These are phyloP conservation scores for Drosophila bocki DNA, from an alignment of 1,140 invertebrate species.

Conservation along the genomic window DNA sequence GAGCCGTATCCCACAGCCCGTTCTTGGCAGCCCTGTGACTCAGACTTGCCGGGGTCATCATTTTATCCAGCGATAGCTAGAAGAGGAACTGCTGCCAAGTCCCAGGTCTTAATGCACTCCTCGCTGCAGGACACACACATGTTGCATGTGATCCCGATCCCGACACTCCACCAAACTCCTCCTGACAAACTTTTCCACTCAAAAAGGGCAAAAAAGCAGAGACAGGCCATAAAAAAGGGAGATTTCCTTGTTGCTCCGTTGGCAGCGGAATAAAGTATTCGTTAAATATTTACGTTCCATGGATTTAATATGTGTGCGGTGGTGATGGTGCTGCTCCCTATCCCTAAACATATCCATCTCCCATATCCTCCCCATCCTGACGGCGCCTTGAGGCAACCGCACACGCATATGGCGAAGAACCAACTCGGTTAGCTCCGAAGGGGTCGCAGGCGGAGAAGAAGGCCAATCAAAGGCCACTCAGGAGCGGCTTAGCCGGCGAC, in stretches of 20 bases:
- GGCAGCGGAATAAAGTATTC: slow-evolving; percentile 70
- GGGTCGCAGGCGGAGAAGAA: neutral
- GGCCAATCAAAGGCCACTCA: slow-evolving; percentile 62
- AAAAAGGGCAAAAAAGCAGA: slow-evolving; percentile 10
- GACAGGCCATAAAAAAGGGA: slow-evolving; percentile 54
- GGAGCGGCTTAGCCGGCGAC: slow-evolving; percentile 52
- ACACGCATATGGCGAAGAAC: slow-evolving; percentile 32
- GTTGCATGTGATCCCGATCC: slow-evolving; percentile 53
- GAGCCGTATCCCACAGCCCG: neutral
- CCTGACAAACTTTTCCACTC: slow-evolving; percentile 61
- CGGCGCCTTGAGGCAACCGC: slow-evolving; percentile 45
- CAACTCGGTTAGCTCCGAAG: neutral
- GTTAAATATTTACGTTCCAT: slow-evolving; percentile 77
- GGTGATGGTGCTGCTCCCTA: neutral
- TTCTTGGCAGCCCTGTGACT: slow-evolving; percentile 6
- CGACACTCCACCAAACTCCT: slow-evolving; percentile 1
- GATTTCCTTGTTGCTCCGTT: slow-evolving; percentile 38
- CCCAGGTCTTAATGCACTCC: slow-evolving; percentile 7
- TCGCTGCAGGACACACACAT: slow-evolving; percentile 51
- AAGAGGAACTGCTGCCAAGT: slow-evolving; percentile 29
- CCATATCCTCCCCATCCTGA: neutral
- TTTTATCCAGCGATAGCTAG: slow-evolving; percentile 14
- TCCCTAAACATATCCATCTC: slow-evolving; percentile 17
- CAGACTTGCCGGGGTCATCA: slow-evolving; percentile 29
- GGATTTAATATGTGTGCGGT: slow-evolving; percentile 69